These are phyloP conservation scores for Geotrupes spiniger DNA, from an alignment of 2,888 invertebrate genomes.

Conservation along the genomic window DNA sequence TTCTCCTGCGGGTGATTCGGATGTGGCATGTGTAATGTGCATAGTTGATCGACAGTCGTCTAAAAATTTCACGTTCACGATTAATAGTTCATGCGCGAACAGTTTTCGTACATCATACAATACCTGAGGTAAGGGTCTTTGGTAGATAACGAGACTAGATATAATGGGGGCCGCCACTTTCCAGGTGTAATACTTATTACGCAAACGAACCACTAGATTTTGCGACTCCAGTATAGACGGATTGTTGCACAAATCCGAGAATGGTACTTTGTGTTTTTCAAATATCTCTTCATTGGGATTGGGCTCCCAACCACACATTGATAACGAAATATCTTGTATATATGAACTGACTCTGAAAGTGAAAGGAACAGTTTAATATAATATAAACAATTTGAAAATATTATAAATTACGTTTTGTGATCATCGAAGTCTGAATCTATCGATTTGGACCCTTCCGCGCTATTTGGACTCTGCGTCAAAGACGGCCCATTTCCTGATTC, in stretches of 20 bases:
- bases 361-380: slow-evolving; percentile 1
- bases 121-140: slow-evolving; percentile 78
- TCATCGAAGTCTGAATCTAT: slow-evolving; percentile 84
- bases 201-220: slow-evolving; percentile 80
- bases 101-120: neutral
- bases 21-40: slow-evolving; percentile 45
- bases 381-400: slow-evolving; percentile 10
- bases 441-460: slow-evolving; percentile 79
- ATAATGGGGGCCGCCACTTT: slow-evolving; percentile 86
- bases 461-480: slow-evolving; percentile 89
- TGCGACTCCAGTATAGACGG: slow-evolving; percentile 75
- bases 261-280: slow-evolving; percentile 57
- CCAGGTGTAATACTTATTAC: slow-evolving; percentile 90
- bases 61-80: no score
- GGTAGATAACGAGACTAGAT: slow-evolving; percentile 81
- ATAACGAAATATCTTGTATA: slow-evolving; percentile 66
- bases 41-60: slow-evolving; percentile 48
- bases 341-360: no score
- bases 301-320: slow-evolving; percentile 71
- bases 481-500: slow-evolving; percentile 97
- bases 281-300: slow-evolving; percentile 55
- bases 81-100: slow-evolving; percentile 3
- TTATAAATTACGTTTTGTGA: slow-evolving; percentile 52
- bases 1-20: slow-evolving; percentile 27
- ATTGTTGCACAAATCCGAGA: slow-evolving; percentile 65